Base-by-base conservation (phyloP, 1,140 invertebrate species). In the Cyclargus thomasi region DNA sequence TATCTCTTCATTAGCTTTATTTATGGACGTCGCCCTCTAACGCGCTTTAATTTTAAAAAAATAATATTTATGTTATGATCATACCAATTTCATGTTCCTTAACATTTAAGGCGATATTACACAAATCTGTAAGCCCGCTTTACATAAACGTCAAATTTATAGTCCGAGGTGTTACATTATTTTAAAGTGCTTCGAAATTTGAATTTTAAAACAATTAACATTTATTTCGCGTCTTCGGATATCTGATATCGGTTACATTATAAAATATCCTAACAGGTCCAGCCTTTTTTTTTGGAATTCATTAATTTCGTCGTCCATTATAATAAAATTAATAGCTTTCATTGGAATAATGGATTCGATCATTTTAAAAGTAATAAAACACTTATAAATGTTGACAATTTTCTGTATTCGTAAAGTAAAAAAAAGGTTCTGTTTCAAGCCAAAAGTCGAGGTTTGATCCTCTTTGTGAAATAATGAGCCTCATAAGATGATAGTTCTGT, bases 191-290 rank as follows among this genome's bases (percentile, higher is more conserved):
- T 8, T 59, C 18, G 6, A 22, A 11, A 59, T 59, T 59, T 20
- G 18, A 18, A 59, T 59, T 20, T 59, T 21, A 8, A 20, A 59
- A 59, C 55, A 59, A 59, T 59, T 59, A 59, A 59, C 55, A 59
- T 59, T 21, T 21, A 59, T 59, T 59, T 59, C 55, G 55, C 55
- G 14, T 20, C 55, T 59, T 20, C 17, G 10, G 17, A 20, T 59
- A 59, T 59, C 55, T 4, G 18, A 59, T 21, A 21, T 59, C 55
- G 53, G n/a, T 21, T 6, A 8, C 18, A 59, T 20, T 18, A 59
- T 11, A 59, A 14, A 47, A 47, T 47, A 47, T 14, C 0, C 29
- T 29, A 47, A 47, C 7, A 47, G 39, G 39, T 47, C 39, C 39
- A 47, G 10, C 39, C 39, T 7, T 47, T 47, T 7, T 47, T 47